Evolutionary conservation across 2,888 invertebrate genomes (phyloP).

Genomic region (Diaprepes abbreviatus): DNA sequence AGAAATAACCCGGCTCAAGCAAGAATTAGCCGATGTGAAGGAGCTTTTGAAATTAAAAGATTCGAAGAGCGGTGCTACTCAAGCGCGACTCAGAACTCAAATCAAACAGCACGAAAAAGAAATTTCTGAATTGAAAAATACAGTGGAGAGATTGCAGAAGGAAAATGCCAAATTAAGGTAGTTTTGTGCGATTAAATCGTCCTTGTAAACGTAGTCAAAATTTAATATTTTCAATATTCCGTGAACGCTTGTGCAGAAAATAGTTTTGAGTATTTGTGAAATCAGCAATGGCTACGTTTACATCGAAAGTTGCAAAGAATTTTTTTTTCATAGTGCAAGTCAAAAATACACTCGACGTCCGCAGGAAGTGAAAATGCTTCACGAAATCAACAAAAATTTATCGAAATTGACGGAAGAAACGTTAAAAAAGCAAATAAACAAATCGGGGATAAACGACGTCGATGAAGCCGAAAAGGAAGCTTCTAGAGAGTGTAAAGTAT

Average conservation of each 20-base stretch:
- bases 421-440: constrained; percentile 52
- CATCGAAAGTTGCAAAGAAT: neutral
- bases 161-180: constrained; percentile 74
- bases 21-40: constrained; percentile 76
- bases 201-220: neutral
- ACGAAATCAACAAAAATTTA: constrained; percentile 80
- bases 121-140: constrained; percentile 74
- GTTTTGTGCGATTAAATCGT: neutral
- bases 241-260: neutral
- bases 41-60: constrained; percentile 81
- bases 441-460: constrained; percentile 32
- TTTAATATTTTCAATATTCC: neutral
- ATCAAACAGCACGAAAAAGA: constrained; percentile 81
- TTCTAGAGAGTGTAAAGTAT: constrained; percentile 28
- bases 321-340: constrained; percentile 63
- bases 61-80: constrained; percentile 78
- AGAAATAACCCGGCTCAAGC: constrained; percentile 76
- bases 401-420: constrained; percentile 64
- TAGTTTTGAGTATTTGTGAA: neutral
- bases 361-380: constrained; percentile 80
- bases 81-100: constrained; percentile 81
- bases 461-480: constrained; percentile 27
- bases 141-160: constrained; percentile 77
- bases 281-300: neutral
- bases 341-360: constrained; percentile 71